Conservation (phyloP, 2,888 invertebrate species). For the Habrosyne pyritoides region DNA sequence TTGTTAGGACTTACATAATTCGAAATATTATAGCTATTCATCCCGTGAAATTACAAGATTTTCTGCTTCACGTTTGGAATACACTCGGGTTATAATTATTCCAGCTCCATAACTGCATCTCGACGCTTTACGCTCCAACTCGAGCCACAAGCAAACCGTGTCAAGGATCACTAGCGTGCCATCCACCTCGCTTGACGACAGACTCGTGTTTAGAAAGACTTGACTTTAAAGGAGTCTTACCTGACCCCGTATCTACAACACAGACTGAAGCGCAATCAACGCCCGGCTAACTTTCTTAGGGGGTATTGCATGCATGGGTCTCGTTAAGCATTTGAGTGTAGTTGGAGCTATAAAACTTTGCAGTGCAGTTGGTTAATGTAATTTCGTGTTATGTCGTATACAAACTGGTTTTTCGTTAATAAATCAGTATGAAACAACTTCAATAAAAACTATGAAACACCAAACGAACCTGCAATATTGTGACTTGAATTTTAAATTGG, state of each 20-base stretch:
- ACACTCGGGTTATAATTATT: background rate
- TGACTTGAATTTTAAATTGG: background rate
- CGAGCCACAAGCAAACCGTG: slow-evolving; percentile 44
- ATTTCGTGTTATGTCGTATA: background rate
- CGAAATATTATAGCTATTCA: background rate
- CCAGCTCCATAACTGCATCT: background rate
- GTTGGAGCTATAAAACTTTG: background rate
- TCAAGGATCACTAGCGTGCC: slow-evolving; percentile 58
- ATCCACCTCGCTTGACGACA: slow-evolving; percentile 36
- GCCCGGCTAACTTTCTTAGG: background rate
- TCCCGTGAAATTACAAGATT: background rate
- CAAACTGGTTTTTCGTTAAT: background rate
- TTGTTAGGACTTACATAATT: background rate
- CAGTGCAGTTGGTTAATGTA: background rate
- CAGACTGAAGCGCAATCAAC: slow-evolving; percentile 19
- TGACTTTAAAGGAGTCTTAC: slow-evolving; percentile 38
- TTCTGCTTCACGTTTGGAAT: background rate
- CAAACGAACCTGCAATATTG: background rate
- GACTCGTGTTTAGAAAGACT: slow-evolving; percentile 44
- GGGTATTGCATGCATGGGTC: slow-evolving; percentile 1
- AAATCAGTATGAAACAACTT: background rate
- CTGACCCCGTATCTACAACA: slow-evolving; percentile 43
- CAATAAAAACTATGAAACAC: background rate
- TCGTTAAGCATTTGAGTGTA: slow-evolving; percentile 5
- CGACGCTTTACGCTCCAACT: slow-evolving; percentile 8